phyloP scores from a whole-genome alignment of 2,113 vertebrate genomes.

The Corydoras maculifer region DNA sequence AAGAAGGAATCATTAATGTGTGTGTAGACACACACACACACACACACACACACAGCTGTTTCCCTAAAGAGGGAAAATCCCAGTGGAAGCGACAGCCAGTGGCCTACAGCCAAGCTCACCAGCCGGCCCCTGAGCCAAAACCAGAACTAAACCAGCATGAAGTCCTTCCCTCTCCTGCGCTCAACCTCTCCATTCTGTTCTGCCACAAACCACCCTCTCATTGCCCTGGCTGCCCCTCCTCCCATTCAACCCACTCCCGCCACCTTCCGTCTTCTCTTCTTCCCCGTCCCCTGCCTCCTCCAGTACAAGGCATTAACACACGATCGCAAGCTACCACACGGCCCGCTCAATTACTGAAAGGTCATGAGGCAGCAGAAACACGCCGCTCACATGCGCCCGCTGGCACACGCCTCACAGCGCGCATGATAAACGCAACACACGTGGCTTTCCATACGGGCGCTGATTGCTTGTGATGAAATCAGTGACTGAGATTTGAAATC shows the following conservation, averaged over 20 bases:
- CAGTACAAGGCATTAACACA: conserved; percentile 31
- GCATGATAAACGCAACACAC: not conserved
- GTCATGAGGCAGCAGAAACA: conserved; percentile 27
- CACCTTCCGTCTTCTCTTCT: conserved; percentile 4
- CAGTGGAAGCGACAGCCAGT: too few relatives aligned
- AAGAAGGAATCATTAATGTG: not conserved
- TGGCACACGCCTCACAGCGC: not conserved
- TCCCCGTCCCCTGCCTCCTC: not conserved
- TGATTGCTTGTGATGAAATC: too few relatives aligned
- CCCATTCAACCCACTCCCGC: not conserved
- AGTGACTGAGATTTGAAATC: too few relatives aligned
- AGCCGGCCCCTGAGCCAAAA: too few relatives aligned
- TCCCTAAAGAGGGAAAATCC: too few relatives aligned
- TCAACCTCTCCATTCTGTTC: conserved; percentile 15
- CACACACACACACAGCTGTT: not conserved
- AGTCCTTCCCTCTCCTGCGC: conserved; percentile 11
- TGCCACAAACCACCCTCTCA: conserved; percentile 21
- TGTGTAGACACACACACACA: not conserved
- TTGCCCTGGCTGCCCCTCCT: not conserved
- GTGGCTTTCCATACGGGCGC: not conserved
- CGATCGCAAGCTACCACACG: conserved; percentile 27
- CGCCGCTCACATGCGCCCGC: not conserved
- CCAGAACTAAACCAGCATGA: too few relatives aligned
- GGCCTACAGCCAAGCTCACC: too few relatives aligned
- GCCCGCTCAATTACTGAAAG: conserved; percentile 38